A percentile compares a stretch with the other conserved stretches of the same genome.
Conservation (phyloP, 2,888 invertebrate species). For the Pristionchus exspectatus region DNA sequence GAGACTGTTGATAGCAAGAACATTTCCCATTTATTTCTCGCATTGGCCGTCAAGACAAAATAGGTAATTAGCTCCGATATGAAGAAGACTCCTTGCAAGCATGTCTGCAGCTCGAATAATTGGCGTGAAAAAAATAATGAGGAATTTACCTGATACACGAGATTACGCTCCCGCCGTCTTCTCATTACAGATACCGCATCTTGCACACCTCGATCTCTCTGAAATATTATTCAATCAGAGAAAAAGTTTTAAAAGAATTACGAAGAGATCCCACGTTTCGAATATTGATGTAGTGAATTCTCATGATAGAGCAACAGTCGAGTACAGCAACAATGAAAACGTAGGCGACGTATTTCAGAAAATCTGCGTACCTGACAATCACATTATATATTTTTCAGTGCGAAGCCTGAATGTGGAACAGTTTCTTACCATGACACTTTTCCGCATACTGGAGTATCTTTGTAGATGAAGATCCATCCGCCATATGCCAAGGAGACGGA, state of each 20-base stretch:
- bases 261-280: neutral
- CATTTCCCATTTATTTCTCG: slow-evolving; percentile 55
- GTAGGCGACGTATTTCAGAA: slow-evolving; percentile 4
- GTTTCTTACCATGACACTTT: neutral
- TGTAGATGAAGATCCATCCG: neutral
- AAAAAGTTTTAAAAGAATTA: neutral
- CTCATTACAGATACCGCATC: neutral
- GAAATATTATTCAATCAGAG: neutral
- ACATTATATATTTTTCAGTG: neutral
- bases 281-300: slow-evolving; percentile 4
- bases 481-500: neutral
- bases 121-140: neutral
- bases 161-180: neutral
- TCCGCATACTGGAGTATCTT: neutral
- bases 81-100: slow-evolving; percentile 60
- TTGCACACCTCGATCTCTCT: neutral
- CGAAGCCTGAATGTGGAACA: neutral
- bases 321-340: neutral
- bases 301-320: neutral
- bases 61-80: slow-evolving; percentile 61
- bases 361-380: neutral
- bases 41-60: slow-evolving; percentile 56
- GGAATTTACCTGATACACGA: neutral
- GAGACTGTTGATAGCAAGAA: slow-evolving; percentile 59
- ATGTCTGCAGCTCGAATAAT: slow-evolving; percentile 1